These are phyloP conservation scores for Xenentodon cancila DNA, from an alignment of 2,797 vertebrate genomes.

Conservation along the genomic window DNA sequence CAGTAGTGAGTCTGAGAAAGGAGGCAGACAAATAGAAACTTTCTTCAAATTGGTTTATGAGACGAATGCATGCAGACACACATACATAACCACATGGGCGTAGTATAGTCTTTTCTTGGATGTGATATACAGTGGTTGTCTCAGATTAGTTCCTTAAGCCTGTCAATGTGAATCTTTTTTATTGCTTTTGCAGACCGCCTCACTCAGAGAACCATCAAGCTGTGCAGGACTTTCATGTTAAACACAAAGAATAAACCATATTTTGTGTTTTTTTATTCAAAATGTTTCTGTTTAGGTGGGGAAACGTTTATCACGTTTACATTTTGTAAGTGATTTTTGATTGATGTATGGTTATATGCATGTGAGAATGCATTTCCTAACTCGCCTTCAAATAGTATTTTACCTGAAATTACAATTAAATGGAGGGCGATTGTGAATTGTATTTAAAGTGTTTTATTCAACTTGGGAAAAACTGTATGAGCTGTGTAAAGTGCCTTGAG, in stretches of 20 bases:
- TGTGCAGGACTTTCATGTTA: neutral
- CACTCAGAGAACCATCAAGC: conserved; percentile 9
- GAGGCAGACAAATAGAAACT: conserved; percentile 57
- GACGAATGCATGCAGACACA: conserved; percentile 13
- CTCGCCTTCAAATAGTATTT: no score
- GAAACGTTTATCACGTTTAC: no score
- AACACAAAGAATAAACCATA: neutral
- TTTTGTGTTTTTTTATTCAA: no score
- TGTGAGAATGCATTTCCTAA: conserved; percentile 7
- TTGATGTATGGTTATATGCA: conserved; percentile 4
- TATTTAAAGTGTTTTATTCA: no score
- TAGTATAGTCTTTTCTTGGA: conserved; percentile 35
- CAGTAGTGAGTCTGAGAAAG: no score
- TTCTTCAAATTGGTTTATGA: conserved; percentile 55
- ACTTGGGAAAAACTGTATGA: no score
- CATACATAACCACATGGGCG: conserved; percentile 19
- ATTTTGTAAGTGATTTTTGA: no score
- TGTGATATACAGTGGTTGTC: neutral
- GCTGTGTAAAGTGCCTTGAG: no score
- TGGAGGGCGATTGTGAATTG: no score
- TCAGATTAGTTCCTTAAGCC: conserved; percentile 31
- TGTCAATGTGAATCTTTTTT: conserved; percentile 47
- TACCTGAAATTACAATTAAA: no score
- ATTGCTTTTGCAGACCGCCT: conserved; percentile 26
- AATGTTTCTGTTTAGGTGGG: no score